Percentiles rank a stretch among this genome's conserved stretches.
Conservation (phyloP, 2,888 invertebrate species). For the Lepidocyrtoides sp. region DNA sequence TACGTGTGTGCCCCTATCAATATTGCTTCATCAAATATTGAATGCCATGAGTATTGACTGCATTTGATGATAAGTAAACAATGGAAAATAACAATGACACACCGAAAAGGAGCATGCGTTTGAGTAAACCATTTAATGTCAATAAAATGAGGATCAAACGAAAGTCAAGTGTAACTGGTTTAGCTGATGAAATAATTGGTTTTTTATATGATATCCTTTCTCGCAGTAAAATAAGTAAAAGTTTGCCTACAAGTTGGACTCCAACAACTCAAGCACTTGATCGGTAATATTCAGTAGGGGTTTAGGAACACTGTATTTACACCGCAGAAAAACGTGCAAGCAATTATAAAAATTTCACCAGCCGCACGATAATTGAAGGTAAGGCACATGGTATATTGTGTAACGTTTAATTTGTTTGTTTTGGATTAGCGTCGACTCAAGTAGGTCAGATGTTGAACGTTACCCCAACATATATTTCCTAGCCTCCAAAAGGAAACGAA, state of each 20-base stretch:
- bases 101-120: too few species aligned
- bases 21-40: neutral
- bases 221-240: neutral
- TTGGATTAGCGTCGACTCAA: neutral
- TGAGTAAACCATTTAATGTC: neutral
- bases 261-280: too few species aligned
- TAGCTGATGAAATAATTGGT: neutral
- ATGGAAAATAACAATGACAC: conserved; percentile 26
- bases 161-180: neutral
- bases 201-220: neutral
- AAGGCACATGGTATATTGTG: neutral
- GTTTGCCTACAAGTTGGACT: too few species aligned
- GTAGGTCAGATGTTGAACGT: neutral
- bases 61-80: conserved; percentile 38
- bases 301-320: too few species aligned
- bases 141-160: neutral
- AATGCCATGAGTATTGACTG: conserved; percentile 24
- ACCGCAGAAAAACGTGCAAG: neutral
- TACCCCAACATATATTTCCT: too few species aligned
- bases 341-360: conserved; percentile 15
- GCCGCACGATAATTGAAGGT: too few species aligned
- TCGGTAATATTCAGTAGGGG: too few species aligned
- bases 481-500: neutral
- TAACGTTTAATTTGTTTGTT: neutral
- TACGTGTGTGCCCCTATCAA: neutral